phyloP scores from a whole-genome alignment of 2,113 vertebrate species.

The Notothenia coriiceps region DNA sequence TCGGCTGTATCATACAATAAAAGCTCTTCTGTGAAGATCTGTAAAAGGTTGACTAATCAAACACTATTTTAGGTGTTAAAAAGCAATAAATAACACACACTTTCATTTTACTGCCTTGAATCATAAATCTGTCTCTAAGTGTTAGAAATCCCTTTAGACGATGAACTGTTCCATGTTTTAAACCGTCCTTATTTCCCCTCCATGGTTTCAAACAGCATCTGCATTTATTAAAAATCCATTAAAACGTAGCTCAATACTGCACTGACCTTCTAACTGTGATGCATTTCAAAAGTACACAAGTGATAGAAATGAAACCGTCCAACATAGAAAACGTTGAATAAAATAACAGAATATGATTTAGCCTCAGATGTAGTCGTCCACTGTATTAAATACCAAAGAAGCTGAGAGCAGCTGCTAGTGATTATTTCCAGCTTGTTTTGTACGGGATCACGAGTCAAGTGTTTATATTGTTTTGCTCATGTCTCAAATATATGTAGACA shows the following conservation, averaged over 20 bases:
- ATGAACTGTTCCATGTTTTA: too few species aligned
- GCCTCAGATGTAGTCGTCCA: not conserved
- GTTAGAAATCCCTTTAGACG: too few species aligned
- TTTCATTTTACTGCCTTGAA: too few species aligned
- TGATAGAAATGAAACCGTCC: not conserved
- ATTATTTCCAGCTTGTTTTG: not conserved
- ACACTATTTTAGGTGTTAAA: not conserved
- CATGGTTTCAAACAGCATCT: not conserved
- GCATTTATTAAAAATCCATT: not conserved
- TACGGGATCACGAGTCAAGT: not conserved
- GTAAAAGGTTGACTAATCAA: not conserved
- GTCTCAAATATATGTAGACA: not conserved
- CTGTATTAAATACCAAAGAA: not conserved
- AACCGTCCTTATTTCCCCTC: not conserved
- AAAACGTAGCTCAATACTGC: not conserved
- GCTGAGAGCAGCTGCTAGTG: not conserved
- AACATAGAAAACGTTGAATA: not conserved
- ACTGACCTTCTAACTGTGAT: not conserved
- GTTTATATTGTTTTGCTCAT: not conserved
- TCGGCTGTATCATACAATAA: constrained; percentile 1
- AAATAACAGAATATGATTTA: not conserved
- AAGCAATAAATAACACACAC: not conserved
- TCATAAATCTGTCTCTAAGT: not conserved
- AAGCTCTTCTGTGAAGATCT: constrained; percentile 44
- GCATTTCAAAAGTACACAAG: not conserved